A percentile compares a stretch with the other conserved stretches of the same genome.
Conservation (phyloP, 2,113 vertebrate genomes). For the Rhodinocichla rosea region DNA sequence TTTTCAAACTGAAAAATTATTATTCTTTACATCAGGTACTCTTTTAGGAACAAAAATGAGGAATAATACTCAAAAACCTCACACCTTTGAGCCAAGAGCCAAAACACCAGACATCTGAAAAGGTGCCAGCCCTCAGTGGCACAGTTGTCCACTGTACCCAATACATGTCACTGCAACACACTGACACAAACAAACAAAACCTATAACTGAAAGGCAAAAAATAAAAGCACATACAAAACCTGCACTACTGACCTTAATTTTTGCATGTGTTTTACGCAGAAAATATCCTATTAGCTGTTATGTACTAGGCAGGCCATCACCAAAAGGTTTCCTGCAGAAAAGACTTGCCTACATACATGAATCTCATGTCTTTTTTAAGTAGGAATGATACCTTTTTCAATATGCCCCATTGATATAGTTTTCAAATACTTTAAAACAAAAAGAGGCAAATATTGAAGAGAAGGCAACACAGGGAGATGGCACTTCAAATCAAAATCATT, state of each 20-base stretch:
- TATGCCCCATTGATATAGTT: not conserved
- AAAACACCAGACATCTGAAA: not conserved
- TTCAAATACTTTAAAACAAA: not conserved
- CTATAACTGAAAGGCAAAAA: not conserved
- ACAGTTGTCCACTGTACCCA: not conserved
- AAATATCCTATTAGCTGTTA: not conserved
- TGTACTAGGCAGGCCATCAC: not conserved
- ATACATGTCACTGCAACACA: not conserved
- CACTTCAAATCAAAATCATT: slow-evolving; percentile 7
- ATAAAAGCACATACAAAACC: not conserved
- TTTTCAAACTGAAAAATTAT: not conserved
- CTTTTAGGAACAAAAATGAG: not conserved
- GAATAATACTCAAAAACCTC: not conserved
- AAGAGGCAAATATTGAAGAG: not conserved
- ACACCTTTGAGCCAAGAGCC: not conserved
- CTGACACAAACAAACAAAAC: not conserved
- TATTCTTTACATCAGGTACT: not conserved
- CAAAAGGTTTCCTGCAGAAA: not conserved
- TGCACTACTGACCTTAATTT: not conserved
- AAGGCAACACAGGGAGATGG: not conserved
- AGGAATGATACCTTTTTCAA: slow-evolving; percentile 29
- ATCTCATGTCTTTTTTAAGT: slow-evolving; percentile 28
- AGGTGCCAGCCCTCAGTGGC: not conserved
- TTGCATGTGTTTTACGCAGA: not conserved
- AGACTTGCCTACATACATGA: not conserved